Evolutionary conservation across 2,113 vertebrate genomes (phyloP), one percentile per base, ranked within the genome.

Genomic region (Cyanistes caeruleus): DNA sequence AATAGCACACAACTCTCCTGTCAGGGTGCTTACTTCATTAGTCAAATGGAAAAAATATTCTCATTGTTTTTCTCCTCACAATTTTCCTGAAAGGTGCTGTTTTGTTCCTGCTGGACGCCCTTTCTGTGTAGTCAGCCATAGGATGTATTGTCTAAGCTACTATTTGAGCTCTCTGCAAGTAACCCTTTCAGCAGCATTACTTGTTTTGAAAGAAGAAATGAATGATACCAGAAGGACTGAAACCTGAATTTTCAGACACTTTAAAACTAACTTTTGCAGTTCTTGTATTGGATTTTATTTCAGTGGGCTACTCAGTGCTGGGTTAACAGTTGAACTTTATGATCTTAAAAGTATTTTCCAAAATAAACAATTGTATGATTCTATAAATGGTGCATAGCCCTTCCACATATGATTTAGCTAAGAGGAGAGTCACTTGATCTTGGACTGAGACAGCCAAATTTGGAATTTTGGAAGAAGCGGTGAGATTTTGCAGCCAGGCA

Each of bases 21-120:
- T 72, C 93, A 93, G 64, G 43, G 27, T 90, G 15, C 69, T 89
- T 96, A 80, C 93, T 95, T 90, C 93, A 89, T 95, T 90, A 89
- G 78, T 62, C 84, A 79, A 93, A 93, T 53, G 19, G 27, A 13
- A 56, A 84, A 89, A 79, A 62, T 1, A 62, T 94, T 53, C 65
- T 92, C 13, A 23, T 46, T 62, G 49, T 65, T 89, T 87, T 96
- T 79, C 58, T 87, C 52, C 56, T 82, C 82, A 53, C 53, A 83
- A 63, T 79, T 93, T 91, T 93, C 59, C 41, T 75, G 25, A 52
- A 84, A 75, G 9, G 12, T 7, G 0, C 9, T 53, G 65, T 68
- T 84, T 74, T 30, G 25, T 44, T 83, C 41, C 87, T 87, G 41
- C 74, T 93, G 62, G 62, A 96, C 62, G 74, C 52, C 13, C 30